Evolutionary conservation across 2,888 invertebrate genomes (phyloP).

Genomic region (Pandemis heparana): DNA sequence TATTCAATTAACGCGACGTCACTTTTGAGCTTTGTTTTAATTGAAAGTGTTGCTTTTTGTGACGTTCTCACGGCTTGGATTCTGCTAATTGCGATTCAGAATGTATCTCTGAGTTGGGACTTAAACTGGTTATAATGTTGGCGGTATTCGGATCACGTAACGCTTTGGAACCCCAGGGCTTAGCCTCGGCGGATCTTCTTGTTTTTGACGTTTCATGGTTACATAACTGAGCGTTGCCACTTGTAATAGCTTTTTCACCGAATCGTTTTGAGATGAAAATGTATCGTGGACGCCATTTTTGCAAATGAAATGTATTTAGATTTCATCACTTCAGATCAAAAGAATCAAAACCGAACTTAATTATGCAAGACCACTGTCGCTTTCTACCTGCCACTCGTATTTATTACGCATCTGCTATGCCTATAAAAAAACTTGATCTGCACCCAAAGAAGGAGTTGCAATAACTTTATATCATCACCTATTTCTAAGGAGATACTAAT

Average conservation of each 20-base stretch:
- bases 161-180: conserved; percentile 65
- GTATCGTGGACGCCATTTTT: conserved; percentile 6
- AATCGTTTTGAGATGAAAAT: conserved; percentile 23
- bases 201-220: conserved; percentile 73
- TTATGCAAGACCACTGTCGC: neutral
- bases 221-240: conserved; percentile 52
- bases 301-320: neutral
- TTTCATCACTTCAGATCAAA: neutral
- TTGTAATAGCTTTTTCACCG: conserved; percentile 36
- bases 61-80: conserved; percentile 60
- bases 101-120: conserved; percentile 68
- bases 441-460: neutral
- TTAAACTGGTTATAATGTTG: conserved; percentile 71
- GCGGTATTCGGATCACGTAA: conserved; percentile 71
- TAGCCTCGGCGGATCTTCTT: conserved; percentile 70
- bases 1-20: conserved; percentile 34
- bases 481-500: neutral
- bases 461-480: neutral
- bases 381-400: neutral
- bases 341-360: neutral
- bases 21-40: conserved; percentile 48
- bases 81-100: conserved; percentile 75
- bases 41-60: conserved; percentile 61
- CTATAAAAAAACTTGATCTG: no score
- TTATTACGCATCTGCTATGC: neutral